phyloP scores from a whole-genome alignment of 1,140 invertebrate genomes.

The Caerostris extrusa region DNA sequence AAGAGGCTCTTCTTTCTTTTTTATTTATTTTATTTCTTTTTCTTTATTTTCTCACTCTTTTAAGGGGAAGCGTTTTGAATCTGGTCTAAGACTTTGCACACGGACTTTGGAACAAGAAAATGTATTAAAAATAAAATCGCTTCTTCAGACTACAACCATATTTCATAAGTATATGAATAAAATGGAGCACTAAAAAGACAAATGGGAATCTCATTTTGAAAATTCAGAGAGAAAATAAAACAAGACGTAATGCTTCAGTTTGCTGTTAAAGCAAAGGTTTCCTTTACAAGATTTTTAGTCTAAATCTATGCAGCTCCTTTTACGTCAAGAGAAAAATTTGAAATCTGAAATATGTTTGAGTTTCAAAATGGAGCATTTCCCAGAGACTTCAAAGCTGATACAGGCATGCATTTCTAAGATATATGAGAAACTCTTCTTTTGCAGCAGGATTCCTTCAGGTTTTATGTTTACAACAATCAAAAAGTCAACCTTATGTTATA shows the following conservation, averaged over 20 bases:
- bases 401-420: background rate
- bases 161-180: conserved; percentile 21
- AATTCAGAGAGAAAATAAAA: background rate
- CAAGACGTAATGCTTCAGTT: background rate
- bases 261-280: background rate
- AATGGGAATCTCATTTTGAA: background rate
- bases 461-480: no score
- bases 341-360: background rate
- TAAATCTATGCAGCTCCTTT: background rate
- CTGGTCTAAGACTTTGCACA: background rate
- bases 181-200: background rate
- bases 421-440: background rate
- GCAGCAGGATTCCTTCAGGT: no score
- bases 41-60: background rate
- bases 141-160: background rate
- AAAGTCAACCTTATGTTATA: no score
- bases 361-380: background rate
- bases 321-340: background rate
- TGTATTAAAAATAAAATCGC: background rate
- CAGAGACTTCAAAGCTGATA: background rate
- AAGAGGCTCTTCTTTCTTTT: conserved; percentile 8
- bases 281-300: background rate
- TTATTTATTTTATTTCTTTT: background rate
- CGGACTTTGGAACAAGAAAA: conserved; percentile 12
- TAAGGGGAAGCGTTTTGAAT: background rate